Evolutionary conservation across 2,113 vertebrate species (phyloP), one percentile per base, ranked within the genome.

Genomic region (Microtus oregoni): DNA sequence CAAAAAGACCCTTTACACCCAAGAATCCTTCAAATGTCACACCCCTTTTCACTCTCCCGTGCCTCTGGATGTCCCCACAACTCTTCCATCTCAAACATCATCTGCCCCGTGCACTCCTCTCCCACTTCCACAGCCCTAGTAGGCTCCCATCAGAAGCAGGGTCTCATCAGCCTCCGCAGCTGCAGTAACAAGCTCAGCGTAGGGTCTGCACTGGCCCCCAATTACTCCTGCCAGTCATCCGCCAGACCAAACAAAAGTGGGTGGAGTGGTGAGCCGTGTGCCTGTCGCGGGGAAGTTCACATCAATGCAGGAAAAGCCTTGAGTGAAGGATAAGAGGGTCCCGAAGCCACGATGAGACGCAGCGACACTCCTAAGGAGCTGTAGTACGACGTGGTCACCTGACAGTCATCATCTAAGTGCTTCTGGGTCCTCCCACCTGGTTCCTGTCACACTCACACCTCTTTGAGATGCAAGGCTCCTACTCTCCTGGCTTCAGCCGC

Each of bases 381-480:
- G 32, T n/a, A 38, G 58, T 9, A 3, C 19, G 1, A 7, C 58
- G 19, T 20, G 0, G 50, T 14, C 17, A 22, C 47, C 76, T 41
- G 4, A 19, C 7, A 20, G 7, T 52, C 24, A 4, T 44, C 24
- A 1, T 82, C 55, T 65, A 47, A 61, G 73, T 14, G 72, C 35
- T 52, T 63, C 89, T 1, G 2, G 70, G 47, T 20, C 50, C n/a
- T 70, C 50, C 61, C 35, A 5, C 47, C 94, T 1, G 1, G 1
- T 30, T 28, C 52, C 79, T 55, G 30, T 20, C 44, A 5, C 17
- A 15, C 0, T 9, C 52, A 65, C 32, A 28, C 50, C 47, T 88
- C 65, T 13, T 44, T 1, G 0, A 47, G 73, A 50, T 1, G 3
- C 13, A 15, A 67, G 22, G 22, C 3, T 13, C 5, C 6, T 3